phyloP scores from a whole-genome alignment of 2,113 vertebrate species.

The Misgurnus mizolepis region DNA sequence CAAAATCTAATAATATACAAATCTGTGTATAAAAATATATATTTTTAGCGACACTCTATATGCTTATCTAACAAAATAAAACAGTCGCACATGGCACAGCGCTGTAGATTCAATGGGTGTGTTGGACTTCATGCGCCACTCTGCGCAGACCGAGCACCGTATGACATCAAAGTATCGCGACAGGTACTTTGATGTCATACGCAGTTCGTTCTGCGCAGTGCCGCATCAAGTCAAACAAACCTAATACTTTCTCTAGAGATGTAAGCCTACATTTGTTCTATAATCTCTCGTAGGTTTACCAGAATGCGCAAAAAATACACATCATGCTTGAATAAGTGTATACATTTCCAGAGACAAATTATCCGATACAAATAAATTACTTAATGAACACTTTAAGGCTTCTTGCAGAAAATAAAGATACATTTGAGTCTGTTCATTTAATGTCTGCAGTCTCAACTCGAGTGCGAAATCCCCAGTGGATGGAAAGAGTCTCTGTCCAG shows the following conservation, averaged over 20 bases:
- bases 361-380: slow-evolving; percentile 87
- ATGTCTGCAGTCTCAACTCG: slow-evolving; percentile 78
- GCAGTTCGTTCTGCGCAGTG: no score
- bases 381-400: slow-evolving; percentile 87
- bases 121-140: no score
- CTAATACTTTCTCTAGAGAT: not conserved
- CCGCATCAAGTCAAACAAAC: no score
- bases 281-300: slow-evolving; percentile 61
- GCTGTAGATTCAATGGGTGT: slow-evolving; percentile 24
- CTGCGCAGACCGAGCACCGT: no score
- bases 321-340: slow-evolving; percentile 73
- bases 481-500: slow-evolving; percentile 81
- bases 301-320: slow-evolving; percentile 80
- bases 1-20: slow-evolving; percentile 89
- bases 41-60: slow-evolving; percentile 80
- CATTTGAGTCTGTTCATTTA: slow-evolving; percentile 74
- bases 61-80: slow-evolving; percentile 66
- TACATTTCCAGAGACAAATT: slow-evolving; percentile 62
- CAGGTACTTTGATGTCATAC: no score
- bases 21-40: slow-evolving; percentile 93
- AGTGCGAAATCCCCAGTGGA: slow-evolving; percentile 78
- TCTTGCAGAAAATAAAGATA: slow-evolving; percentile 69
- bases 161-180: no score
- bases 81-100: slow-evolving; percentile 55
- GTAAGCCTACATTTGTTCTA: not conserved